Base-by-base conservation (phyloP, 2,113 vertebrate genomes). In the Pteropus alecto region DNA sequence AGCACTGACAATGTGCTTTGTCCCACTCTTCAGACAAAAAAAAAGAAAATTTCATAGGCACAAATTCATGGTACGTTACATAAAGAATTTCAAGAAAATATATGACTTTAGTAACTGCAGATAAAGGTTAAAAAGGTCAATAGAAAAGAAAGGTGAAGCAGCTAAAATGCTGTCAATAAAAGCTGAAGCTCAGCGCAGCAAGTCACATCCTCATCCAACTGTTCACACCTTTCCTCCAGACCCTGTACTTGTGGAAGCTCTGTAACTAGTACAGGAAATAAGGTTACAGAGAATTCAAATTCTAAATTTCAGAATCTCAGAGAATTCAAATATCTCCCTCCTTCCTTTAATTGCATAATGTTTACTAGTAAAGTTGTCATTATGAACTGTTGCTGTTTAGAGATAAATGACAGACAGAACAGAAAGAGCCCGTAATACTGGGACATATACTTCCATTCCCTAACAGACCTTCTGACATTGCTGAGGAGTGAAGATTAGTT, bases 1-100 rank as follows among this genome's bases (percentile, higher is more conserved):
- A 97, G 86, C 78, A 56, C 97, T 97, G 96, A 97, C 94, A 96
- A 51, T 54, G 93, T 87, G 48, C 94, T 97, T 92, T 95, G 92
- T 96, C 78, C 95, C 38, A 95, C 41, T 87, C 83, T 94, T 93
- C 86, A 71, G 68, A 96, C 63, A 51, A 48, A 46, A 46, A 91
- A 95, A 95, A 94, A 46, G 85, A 96, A 96, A 94, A 95, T 89
- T 93, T 28, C 61, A 60, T 30, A 63, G 96, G 71, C 18, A 61
- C 71, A 88, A 90, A 93, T 33, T 56, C 56, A 79, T 76, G 28
- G 83, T 97, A 65, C 16, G 48, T 76, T 92, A 87, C 30, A 54
- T 79, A 76, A 89, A 95, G 35, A 71, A 96, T 82, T 94, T 91
- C 24, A 93, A 88, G 71, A 35, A 86, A 88, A 96, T 82, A 48